Evolutionary conservation across 2,888 invertebrate genomes (phyloP), one percentile per base, ranked within the genome.

Genomic region (Brassicogethes aeneus): DNA sequence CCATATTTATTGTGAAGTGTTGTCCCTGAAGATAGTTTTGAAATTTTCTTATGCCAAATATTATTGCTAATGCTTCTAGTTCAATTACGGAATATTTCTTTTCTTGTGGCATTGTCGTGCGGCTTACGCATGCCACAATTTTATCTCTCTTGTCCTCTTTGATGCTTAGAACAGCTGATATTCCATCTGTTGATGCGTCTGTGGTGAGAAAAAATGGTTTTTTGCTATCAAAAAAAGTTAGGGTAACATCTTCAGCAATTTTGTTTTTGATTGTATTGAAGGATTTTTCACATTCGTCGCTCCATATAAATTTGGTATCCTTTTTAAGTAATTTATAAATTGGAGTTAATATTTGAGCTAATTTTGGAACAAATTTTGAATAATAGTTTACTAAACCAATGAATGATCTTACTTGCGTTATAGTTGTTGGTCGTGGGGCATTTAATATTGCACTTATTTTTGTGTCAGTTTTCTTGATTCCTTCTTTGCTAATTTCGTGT

Each of bases 381-480:
- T n/a, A n/a, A n/a, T n/a, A n/a, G n/a, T n/a, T n/a, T n/a, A n/a
- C n/a, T n/a, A n/a, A n/a, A n/a, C n/a, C n/a, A n/a, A n/a, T n/a
- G n/a, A n/a, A n/a, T n/a, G n/a, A n/a, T n/a, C n/a, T n/a, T n/a
- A n/a, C n/a, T n/a, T n/a, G n/a, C n/a, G n/a, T n/a, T n/a, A n/a
- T n/a, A 34, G 15, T 44, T 44, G 3, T 30, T 3, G 47, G 47
- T 17, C 10, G 7, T 5, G 41, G 39, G 8, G 36, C 34, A 15
- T 39, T 31, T 23, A 34, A 1, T 10, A 57, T 50, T 5, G 43
- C 50, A 41, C 37, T n/a, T n/a, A n/a, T n/a, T n/a, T n/a, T n/a
- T n/a, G n/a, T n/a, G n/a, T n/a, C n/a, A n/a, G n/a, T n/a, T 8
- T 45, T 48, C 8, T 42, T 36, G 10, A 57, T 38, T 12, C 57